Evolutionary conservation across 1,140 invertebrate genomes (phyloP).

Genomic region (Drosophila orosa): DNA sequence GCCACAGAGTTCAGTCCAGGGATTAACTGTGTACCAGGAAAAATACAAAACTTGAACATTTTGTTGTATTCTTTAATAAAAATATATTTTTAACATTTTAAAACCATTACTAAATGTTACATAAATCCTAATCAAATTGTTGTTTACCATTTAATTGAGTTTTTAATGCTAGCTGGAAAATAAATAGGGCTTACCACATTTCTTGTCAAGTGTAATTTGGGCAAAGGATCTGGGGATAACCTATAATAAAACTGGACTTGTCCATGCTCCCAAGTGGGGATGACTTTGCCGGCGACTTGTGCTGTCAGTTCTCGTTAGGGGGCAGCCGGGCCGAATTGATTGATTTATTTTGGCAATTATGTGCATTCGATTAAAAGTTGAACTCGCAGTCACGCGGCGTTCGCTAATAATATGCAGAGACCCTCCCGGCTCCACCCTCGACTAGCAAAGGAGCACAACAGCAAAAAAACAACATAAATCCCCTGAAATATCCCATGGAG

Average conservation of each 20-base stretch:
- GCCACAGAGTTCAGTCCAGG: conserved; percentile 8
- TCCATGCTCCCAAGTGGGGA: not conserved
- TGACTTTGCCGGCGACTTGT: conserved; percentile 30
- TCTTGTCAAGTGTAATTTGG: conserved; percentile 59
- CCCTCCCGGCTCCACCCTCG: conserved; percentile 24
- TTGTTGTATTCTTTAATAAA: not conserved
- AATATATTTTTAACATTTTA: not conserved
- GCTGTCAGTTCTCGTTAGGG: conserved; percentile 75
- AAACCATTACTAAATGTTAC: too few relatives aligned
- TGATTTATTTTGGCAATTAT: conserved; percentile 83
- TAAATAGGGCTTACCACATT: not conserved
- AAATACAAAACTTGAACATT: not conserved
- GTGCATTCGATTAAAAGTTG: conserved; percentile 80
- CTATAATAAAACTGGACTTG: conserved; percentile 9
- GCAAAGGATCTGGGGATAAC: conserved; percentile 24
- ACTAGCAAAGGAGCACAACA: conserved; percentile 32
- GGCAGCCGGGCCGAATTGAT: conserved; percentile 73
- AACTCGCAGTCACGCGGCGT: conserved; percentile 70
- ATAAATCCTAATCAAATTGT: not conserved
- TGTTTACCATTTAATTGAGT: not conserved
- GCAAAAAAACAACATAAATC: conserved; percentile 77
- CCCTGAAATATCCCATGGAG: conserved; percentile 79
- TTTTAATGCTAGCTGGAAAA: not conserved
- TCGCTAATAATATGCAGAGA: conserved; percentile 74
- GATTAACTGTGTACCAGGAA: conserved; percentile 1